Evolutionary conservation across 2,797 vertebrate species (phyloP).

Genomic region (Muscicapa striata): DNA sequence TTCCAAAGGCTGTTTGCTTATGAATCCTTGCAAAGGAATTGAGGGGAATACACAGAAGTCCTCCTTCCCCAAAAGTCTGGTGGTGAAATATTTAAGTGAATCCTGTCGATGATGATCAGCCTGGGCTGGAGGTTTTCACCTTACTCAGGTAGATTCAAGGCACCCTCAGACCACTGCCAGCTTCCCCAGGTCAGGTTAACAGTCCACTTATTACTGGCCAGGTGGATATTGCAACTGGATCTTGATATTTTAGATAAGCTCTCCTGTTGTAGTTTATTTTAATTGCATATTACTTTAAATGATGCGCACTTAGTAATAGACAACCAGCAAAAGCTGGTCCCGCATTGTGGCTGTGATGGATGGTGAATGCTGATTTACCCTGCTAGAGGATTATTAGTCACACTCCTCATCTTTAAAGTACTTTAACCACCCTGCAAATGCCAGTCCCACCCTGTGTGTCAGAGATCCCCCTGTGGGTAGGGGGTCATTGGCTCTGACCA

Average conservation of each 20-base stretch:
- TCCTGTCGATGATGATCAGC: not conserved
- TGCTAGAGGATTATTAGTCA: not conserved
- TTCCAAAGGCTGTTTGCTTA: conserved; percentile 36
- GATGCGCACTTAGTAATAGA: not conserved
- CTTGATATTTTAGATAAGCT: not conserved
- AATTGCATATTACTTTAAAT: not conserved
- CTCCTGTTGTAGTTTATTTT: not conserved
- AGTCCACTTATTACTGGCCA: fast-evolving
- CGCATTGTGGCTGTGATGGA: fast-evolving
- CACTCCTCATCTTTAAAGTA: not conserved
- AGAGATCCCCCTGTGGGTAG: fast-evolving
- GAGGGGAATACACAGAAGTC: not conserved
- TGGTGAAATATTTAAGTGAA: not conserved
- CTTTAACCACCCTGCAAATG: not conserved
- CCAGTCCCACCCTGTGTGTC: not conserved
- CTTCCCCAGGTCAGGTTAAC: not conserved
- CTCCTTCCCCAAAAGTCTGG: not conserved
- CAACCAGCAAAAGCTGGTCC: fast-evolving
- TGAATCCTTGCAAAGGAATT: conserved; percentile 46
- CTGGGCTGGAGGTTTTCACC: not conserved
- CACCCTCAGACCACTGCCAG: fast-evolving
- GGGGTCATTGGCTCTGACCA: not conserved
- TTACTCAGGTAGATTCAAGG: not conserved
- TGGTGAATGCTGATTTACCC: not conserved
- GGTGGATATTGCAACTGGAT: not conserved